These are phyloP conservation scores for Perithous albicinctus DNA, from an alignment of 2,888 invertebrate genomes.

Conservation along the genomic window DNA sequence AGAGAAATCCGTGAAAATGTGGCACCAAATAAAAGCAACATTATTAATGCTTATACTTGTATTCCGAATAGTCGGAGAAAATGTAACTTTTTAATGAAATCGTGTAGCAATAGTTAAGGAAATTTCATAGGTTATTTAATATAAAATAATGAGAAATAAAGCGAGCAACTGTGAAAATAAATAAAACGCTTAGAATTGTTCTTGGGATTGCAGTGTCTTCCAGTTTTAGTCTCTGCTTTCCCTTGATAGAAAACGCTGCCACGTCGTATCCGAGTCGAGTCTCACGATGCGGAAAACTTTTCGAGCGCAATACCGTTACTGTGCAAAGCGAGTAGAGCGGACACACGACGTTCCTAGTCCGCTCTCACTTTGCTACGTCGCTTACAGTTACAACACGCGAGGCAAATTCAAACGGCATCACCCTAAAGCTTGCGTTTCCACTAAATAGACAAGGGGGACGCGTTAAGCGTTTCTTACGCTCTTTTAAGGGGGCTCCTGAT, in stretches of 20 bases:
- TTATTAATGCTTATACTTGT: no score
- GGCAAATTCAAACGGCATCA: background rate
- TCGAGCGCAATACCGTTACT: constrained; percentile 60
- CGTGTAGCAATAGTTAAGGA: no score
- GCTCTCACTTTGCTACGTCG: constrained; percentile 51
- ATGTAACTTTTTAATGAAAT: no score
- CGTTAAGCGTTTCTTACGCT: background rate
- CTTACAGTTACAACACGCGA: constrained; percentile 8
- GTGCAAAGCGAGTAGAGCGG: background rate
- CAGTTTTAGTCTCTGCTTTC: constrained; percentile 29
- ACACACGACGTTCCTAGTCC: constrained; percentile 3
- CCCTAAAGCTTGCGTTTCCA: background rate
- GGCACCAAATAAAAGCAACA: no score
- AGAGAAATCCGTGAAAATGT: no score
- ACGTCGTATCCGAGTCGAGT: constrained; percentile 36
- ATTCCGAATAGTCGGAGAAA: no score
- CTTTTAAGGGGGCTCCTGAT: background rate
- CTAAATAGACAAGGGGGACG: background rate
- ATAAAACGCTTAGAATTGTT: background rate
- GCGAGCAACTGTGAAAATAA: background rate
- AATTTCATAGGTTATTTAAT: no score
- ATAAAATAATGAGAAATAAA: no score
- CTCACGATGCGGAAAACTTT: constrained; percentile 59
- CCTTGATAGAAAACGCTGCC: constrained; percentile 39
- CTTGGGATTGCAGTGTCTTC: background rate